Evolutionary conservation across 2,113 vertebrate genomes (phyloP), one percentile per base, ranked within the genome.

Genomic region (Tamias sibiricus): DNA sequence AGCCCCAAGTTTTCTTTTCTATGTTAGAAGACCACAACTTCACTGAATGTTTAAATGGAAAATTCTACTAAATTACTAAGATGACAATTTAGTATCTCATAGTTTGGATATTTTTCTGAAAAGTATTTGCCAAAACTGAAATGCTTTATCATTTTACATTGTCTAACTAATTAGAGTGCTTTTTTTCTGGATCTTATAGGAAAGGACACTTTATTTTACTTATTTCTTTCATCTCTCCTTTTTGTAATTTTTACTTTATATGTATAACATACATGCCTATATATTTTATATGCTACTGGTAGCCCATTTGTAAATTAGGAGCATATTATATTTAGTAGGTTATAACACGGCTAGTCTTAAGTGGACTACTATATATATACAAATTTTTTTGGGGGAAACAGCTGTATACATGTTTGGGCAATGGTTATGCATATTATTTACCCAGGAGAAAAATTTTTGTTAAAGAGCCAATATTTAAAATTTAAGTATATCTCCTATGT

Each of bases 191-290:
- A 82, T 96, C 77, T 91, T 97, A 79, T 20, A 82, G 77, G 64
- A 59, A 97, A 93, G 49, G 57, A 96, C 19, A 71, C 93, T 98
- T 57, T 17, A 30, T 76, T 81, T 79, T 54, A 77, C 81, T 83
- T 62, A 68, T 57, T 95, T 96, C 86, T 82, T 79, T 57, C 84
- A 90, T 82, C 49, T 64, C 37, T 86, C 84, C 83, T 97, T 95
- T 97, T 91, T 96, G n/a, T 96, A 97, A 90, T 93, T 96, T 95
- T 98, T 96, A 97, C 86, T 96, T 96, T 92, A 76, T 94, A 94
- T 83, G 91, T 95, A 80, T 91, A 93, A 77, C 93, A 96, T 83
- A 96, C 95, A 95, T 95, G 44, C 84, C 24, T 96, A 74, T 97
- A 91, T 94, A 94, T 97, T 98, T 96, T 97, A 75, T 97, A 97